Conservation (phyloP, 2,888 invertebrate genomes). For the Rhimphoctona megacephalus region DNA sequence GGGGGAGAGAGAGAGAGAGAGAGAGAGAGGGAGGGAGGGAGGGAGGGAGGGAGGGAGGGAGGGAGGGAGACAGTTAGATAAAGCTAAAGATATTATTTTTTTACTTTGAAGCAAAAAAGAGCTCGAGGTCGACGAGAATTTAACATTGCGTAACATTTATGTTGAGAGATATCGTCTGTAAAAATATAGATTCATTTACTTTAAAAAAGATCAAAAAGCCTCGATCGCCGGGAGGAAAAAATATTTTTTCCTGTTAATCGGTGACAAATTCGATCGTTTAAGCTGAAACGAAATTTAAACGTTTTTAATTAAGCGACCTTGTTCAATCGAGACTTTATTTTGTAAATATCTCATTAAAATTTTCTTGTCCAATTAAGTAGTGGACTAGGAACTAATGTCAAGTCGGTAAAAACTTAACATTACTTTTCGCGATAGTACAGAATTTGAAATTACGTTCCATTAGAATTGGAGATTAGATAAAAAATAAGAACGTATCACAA, state of each 20-base stretch:
- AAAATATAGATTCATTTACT: conserved; percentile 15
- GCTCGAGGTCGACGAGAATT: conserved; percentile 37
- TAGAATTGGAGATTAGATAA: neutral
- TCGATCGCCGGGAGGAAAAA: neutral
- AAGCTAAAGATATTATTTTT: conserved; percentile 7
- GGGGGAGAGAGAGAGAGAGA: neutral
- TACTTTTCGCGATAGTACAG: no score
- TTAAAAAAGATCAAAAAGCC: neutral
- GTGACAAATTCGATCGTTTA: neutral
- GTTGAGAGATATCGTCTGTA: conserved; percentile 13
- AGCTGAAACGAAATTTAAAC: neutral
- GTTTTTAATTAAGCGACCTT: neutral
- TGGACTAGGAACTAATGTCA: neutral
- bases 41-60: no score
- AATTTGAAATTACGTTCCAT: neutral
- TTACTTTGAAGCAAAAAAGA: conserved; percentile 15
- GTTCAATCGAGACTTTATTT: neutral
- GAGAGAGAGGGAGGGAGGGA: no score
- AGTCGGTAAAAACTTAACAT: neutral
- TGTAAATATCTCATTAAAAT: neutral
- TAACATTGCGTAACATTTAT: conserved; percentile 22
- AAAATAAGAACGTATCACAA: neutral
- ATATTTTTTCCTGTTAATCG: neutral
- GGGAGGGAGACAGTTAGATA: neutral
- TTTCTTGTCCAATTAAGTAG: neutral